Evolutionary conservation across 1,140 invertebrate species (phyloP), one percentile per base, ranked within the genome.

Genomic region (Drosophila elegans): DNA sequence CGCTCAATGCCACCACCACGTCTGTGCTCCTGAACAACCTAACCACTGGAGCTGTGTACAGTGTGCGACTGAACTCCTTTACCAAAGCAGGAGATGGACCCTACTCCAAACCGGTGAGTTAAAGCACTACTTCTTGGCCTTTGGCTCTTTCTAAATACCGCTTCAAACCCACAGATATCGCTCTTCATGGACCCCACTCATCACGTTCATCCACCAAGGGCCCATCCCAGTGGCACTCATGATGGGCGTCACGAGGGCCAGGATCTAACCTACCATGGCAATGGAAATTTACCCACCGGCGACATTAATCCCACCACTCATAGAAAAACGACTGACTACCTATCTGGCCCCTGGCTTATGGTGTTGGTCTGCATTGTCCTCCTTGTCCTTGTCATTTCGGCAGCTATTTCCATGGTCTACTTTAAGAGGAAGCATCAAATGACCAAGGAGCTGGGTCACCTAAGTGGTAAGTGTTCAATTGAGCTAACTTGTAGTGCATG

Each of bases 261-360:
- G 6, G 83, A 86, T 42, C 72, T 81, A 21, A 90, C 80, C 10
- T 90, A 90, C 51, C 90, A 91, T 32, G 76, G 74, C 56, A 53
- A 85, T 89, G 78, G 73, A 49, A 38, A 80, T 46, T 16, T 78
- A 73, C 56, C 80, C 29, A 64, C 84, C 9, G 75, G 62, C 2
- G 78, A 74, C 16, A 71, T 54, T 3, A 89, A 91, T 66, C 84
- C 85, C 29, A 90, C 91, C 7, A 92, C 91, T 6, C 91, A 92
- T 29, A 90, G 72, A 34, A 92, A 92, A 48, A 83, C 32, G 72
- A 89, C 34, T 78, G 90, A 48, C 93, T 93, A 95, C 32, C 93
- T 95, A 0, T 93, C 93, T 21, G 95, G 97, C 84, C 95, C 96
- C 0, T 97, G 96, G 96, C 96, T 97, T 79, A 94, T 97, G 44